Conservation (phyloP, 2,113 vertebrate species). For the Galeopterus variegatus region DNA sequence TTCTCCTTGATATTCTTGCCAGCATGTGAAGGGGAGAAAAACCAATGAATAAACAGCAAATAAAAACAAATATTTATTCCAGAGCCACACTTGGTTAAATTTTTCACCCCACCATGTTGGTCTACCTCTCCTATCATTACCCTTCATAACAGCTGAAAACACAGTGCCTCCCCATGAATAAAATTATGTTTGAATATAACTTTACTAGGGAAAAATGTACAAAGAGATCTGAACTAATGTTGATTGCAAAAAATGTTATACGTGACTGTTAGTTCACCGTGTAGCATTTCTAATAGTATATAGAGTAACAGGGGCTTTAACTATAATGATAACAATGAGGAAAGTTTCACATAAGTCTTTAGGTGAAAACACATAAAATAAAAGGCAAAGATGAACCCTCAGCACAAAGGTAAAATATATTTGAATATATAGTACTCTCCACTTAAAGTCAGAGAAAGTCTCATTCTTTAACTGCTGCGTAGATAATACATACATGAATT, state of each 20-base stretch:
- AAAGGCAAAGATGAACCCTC: slow-evolving; percentile 18
- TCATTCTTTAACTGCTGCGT: slow-evolving; percentile 50
- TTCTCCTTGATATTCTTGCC: slow-evolving; percentile 10
- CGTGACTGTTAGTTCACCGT: neutral
- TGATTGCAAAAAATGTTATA: slow-evolving; percentile 10
- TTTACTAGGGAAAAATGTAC: slow-evolving; percentile 39
- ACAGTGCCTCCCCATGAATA: neutral
- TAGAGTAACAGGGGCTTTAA: neutral
- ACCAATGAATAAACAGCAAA: slow-evolving; percentile 1
- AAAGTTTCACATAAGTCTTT: neutral
- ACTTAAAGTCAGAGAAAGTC: slow-evolving; percentile 42
- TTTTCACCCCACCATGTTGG: neutral
- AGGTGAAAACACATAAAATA: neutral
- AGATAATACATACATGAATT: slow-evolving; percentile 28
- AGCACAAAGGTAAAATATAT: slow-evolving; percentile 58
- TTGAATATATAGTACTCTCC: slow-evolving; percentile 10
- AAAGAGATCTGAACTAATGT: neutral
- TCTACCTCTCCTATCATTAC: neutral
- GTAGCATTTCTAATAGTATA: slow-evolving; percentile 41
- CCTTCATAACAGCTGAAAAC: neutral
- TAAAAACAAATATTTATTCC: neutral
- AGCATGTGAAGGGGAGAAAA: neutral
- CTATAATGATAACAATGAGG: slow-evolving; percentile 18
- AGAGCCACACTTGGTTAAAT: neutral
- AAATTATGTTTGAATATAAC: neutral